Evolutionary conservation across 2,797 vertebrate species (phyloP).

Genomic region (Labeo calbasu): DNA sequence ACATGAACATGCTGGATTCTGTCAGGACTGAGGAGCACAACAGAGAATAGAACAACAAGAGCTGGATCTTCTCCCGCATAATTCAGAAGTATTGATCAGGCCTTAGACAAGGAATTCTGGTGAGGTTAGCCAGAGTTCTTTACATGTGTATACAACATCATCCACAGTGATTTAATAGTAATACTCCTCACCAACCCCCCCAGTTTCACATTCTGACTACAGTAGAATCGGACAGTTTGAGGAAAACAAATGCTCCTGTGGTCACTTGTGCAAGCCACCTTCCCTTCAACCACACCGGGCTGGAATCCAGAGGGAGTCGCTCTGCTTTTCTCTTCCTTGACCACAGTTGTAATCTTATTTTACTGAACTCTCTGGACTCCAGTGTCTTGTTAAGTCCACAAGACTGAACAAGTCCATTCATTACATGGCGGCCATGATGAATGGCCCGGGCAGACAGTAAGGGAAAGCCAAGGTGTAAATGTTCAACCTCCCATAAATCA

Average conservation of each 20-base stretch:
- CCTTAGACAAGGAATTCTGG: slow-evolving; percentile 9
- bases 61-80: slow-evolving; percentile 16
- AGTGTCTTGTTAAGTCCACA: slow-evolving; percentile 82
- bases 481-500: slow-evolving; percentile 87
- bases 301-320: slow-evolving; percentile 69
- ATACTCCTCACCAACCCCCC: background rate
- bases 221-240: slow-evolving; percentile 10
- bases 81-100: slow-evolving; percentile 28
- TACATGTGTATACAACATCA: background rate
- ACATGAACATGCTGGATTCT: background rate
- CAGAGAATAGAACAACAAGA: background rate
- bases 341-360: slow-evolving; percentile 81
- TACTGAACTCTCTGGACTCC: slow-evolving; percentile 81
- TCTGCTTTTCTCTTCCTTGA: slow-evolving; percentile 75
- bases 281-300: slow-evolving; percentile 44
- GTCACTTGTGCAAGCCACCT: slow-evolving; percentile 3
- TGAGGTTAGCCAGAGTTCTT: slow-evolving; percentile 1
- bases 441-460: slow-evolving; percentile 83
- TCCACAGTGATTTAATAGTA: background rate
- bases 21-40: background rate
- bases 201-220: background rate
- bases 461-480: slow-evolving; percentile 86
- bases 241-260: slow-evolving; percentile 28
- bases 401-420: slow-evolving; percentile 84
- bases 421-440: slow-evolving; percentile 82